Percentiles rank a stretch among this genome's conserved stretches.
These are phyloP conservation scores for Gobius niger DNA, from an alignment of 2,113 vertebrate species.

Conservation along the genomic window DNA sequence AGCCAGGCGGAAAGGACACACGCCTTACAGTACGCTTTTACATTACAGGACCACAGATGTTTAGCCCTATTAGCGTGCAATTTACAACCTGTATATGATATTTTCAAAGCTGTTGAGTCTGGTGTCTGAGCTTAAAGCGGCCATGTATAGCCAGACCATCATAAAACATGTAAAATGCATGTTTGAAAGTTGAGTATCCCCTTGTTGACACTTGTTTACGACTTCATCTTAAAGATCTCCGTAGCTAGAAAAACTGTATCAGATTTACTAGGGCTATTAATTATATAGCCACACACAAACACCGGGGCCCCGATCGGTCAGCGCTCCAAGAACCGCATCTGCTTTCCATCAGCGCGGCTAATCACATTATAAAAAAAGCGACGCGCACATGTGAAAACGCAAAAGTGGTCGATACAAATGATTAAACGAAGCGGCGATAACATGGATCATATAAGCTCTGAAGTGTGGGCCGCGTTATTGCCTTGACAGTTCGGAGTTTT, in stretches of 20 bases:
- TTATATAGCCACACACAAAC: constrained; percentile 11
- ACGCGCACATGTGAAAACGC: constrained; percentile 4
- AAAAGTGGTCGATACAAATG: constrained; percentile 26
- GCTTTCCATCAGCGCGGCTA: constrained; percentile 54
- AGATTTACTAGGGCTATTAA: constrained; percentile 39
- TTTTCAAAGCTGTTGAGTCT: constrained; percentile 37
- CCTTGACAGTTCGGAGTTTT: constrained; percentile 34
- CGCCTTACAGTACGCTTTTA: not conserved
- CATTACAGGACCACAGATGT: constrained; percentile 10
- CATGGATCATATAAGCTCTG: constrained; percentile 26
- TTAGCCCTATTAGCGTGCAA: constrained; percentile 16
- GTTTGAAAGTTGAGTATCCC: constrained; percentile 12
- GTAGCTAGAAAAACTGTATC: constrained; percentile 15
- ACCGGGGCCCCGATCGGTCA: constrained; percentile 11
- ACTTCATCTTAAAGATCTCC: constrained; percentile 3
- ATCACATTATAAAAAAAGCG: constrained; percentile 40
- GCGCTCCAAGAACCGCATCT: constrained; percentile 53
- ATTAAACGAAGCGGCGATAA: constrained; percentile 44
- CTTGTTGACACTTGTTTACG: constrained; percentile 8
- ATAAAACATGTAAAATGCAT: not conserved
- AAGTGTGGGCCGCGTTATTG: constrained; percentile 35
- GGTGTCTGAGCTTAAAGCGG: constrained; percentile 25
- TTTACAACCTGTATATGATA: constrained; percentile 19
- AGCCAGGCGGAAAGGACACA: constrained; percentile 17
- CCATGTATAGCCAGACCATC: not conserved